These are phyloP conservation scores for Galago senegalensis DNA, from an alignment of 2,797 vertebrate genomes.

Conservation along the genomic window DNA sequence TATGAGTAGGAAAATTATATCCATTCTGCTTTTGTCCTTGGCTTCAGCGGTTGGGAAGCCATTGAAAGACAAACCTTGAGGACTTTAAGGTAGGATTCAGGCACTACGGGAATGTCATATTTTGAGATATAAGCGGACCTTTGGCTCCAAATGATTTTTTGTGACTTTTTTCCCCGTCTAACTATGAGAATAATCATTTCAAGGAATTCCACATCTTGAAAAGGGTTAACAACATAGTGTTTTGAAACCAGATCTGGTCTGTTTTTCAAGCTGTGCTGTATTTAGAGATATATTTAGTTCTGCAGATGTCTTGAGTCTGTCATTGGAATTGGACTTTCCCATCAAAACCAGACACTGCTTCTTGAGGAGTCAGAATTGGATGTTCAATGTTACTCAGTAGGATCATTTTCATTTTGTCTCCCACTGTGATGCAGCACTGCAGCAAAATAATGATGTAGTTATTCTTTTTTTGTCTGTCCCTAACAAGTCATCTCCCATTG, in stretches of 20 bases:
- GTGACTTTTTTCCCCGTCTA: constrained; percentile 33
- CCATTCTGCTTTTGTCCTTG: constrained; percentile 73
- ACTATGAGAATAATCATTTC: constrained; percentile 62
- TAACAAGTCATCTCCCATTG: neutral
- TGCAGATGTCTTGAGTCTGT: constrained; percentile 82
- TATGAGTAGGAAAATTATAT: constrained; percentile 73
- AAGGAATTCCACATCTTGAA: constrained; percentile 76
- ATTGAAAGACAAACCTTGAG: neutral
- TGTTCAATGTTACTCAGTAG: neutral
- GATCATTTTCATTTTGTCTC: constrained; percentile 50
- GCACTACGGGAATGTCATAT: constrained; percentile 28
- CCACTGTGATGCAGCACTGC: neutral
- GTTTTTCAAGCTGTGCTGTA: constrained; percentile 82
- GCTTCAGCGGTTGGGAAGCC: constrained; percentile 39
- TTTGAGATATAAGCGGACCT: constrained; percentile 64
- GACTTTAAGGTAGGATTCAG: constrained; percentile 51
- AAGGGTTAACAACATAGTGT: constrained; percentile 79
- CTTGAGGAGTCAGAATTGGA: constrained; percentile 63
- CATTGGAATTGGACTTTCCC: constrained; percentile 80
- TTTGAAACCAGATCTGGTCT: constrained; percentile 82
- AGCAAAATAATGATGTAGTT: neutral
- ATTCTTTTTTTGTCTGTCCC: neutral
- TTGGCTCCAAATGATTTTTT: constrained; percentile 67
- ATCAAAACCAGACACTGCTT: constrained; percentile 78
- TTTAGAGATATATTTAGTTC: constrained; percentile 81